Evolutionary conservation across 2,888 invertebrate genomes (phyloP).

Genomic region (Tuberolachnus salignus): DNA sequence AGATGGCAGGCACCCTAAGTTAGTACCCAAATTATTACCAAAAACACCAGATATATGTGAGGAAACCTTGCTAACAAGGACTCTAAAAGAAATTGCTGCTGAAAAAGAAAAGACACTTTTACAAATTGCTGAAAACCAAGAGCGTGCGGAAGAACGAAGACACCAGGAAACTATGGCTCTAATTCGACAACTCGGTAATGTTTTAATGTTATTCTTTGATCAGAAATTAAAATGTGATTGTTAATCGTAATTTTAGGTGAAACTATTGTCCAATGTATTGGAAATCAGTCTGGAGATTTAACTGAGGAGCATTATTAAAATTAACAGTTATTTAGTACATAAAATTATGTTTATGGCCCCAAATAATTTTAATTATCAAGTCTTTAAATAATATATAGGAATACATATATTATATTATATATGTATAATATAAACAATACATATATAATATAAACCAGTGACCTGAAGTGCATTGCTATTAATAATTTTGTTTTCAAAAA

Average conservation of each 20-base stretch:
- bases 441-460: too few relatives aligned
- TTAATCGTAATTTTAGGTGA: slow-evolving; percentile 29
- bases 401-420: too few relatives aligned
- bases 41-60: slow-evolving; percentile 1
- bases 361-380: background rate
- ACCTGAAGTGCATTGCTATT: background rate
- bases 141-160: slow-evolving; percentile 40
- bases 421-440: too few relatives aligned
- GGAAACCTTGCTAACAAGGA: slow-evolving; percentile 25
- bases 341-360: background rate
- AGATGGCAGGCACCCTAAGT: background rate
- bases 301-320: slow-evolving; percentile 36
- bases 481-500: background rate
- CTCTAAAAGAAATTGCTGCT: slow-evolving; percentile 37
- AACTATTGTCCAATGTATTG: slow-evolving; percentile 24
- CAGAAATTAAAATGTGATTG: background rate
- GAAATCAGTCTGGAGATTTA: background rate
- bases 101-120: slow-evolving; percentile 43
- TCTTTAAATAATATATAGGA: too few relatives aligned
- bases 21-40: background rate
- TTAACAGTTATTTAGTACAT: background rate
- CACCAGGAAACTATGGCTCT: slow-evolving; percentile 43
- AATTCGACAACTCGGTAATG: slow-evolving; percentile 36
- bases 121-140: slow-evolving; percentile 40
- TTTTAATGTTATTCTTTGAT: background rate